Conservation (phyloP, 2,888 invertebrate species). For the Tinea semifulvella region DNA sequence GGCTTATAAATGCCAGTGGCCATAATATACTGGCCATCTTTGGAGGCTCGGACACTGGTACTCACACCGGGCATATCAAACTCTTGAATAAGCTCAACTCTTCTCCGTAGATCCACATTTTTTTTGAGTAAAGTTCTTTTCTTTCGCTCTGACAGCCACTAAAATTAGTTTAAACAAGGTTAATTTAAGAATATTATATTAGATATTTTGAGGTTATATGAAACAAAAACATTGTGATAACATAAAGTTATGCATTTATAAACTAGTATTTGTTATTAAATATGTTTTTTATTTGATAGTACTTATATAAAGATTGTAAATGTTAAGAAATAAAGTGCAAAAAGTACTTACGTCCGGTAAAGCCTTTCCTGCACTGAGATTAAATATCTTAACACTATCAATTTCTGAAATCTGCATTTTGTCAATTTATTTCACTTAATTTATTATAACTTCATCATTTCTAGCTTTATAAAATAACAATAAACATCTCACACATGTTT, state of each 20-base stretch:
- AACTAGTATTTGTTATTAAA: neutral
- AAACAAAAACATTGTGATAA: neutral
- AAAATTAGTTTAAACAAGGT: constrained; percentile 29
- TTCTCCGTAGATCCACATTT: constrained; percentile 87
- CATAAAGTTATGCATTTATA: neutral
- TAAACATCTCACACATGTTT: neutral
- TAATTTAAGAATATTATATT: neutral
- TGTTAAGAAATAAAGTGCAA: neutral
- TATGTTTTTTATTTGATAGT: neutral
- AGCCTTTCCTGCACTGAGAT: constrained; percentile 95
- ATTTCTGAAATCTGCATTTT: constrained; percentile 92
- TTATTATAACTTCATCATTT: neutral
- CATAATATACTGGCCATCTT: constrained; percentile 91
- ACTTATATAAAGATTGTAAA: too few relatives aligned
- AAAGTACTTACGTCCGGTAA: constrained; percentile 86
- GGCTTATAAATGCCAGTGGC: constrained; percentile 97
- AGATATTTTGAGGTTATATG: neutral
- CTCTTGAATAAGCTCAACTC: constrained; percentile 97
- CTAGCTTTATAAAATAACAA: neutral
- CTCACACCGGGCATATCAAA: constrained; percentile 99
- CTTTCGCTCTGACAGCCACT: constrained; percentile 91
- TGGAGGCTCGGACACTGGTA: constrained; percentile 82
- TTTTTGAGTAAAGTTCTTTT: constrained; percentile 83
- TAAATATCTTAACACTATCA: constrained; percentile 97
- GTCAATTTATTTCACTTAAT: neutral